Evolutionary conservation across 2,797 vertebrate genomes (phyloP).

Genomic region (Balearica regulorum): DNA sequence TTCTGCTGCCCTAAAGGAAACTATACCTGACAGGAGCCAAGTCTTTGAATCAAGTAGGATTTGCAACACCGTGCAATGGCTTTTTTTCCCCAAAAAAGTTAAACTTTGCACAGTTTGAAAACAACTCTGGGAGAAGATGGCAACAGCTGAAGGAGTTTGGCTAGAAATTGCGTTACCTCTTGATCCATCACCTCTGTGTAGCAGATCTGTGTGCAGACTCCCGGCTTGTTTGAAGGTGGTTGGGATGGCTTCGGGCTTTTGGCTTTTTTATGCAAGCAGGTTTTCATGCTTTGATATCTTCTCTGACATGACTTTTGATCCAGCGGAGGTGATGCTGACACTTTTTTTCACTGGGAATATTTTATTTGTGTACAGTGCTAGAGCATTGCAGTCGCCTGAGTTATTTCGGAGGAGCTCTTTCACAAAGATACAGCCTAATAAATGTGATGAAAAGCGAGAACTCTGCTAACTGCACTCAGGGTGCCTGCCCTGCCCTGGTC

Average conservation of each 20-base stretch:
- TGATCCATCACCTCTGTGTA: not conserved
- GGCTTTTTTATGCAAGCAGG: slow-evolving; percentile 47
- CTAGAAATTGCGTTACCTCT: not conserved
- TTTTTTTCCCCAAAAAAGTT: not conserved
- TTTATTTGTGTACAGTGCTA: slow-evolving; percentile 17
- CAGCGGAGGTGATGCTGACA: slow-evolving; percentile 23
- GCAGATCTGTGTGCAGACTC: not conserved
- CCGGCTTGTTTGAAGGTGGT: not conserved
- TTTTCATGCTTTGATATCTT: slow-evolving; percentile 54
- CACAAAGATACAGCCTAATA: not conserved
- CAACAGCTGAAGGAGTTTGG: slow-evolving; percentile 6
- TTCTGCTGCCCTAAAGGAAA: not conserved
- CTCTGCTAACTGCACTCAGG: not conserved
- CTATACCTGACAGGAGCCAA: not conserved
- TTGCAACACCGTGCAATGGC: not conserved
- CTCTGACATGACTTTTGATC: slow-evolving; percentile 53
- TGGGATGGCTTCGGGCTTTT: slow-evolving; percentile 53
- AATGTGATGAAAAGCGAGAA: not conserved
- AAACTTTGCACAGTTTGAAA: slow-evolving; percentile 26
- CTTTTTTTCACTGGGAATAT: slow-evolving; percentile 46
- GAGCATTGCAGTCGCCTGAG: not conserved
- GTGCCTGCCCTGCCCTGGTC: not conserved
- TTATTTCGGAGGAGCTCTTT: not conserved
- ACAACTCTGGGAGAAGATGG: not conserved
- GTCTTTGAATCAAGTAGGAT: not conserved